These are phyloP conservation scores for Astyanax mexicanus DNA, from an alignment of 2,797 vertebrate genomes.

Conservation along the genomic window DNA sequence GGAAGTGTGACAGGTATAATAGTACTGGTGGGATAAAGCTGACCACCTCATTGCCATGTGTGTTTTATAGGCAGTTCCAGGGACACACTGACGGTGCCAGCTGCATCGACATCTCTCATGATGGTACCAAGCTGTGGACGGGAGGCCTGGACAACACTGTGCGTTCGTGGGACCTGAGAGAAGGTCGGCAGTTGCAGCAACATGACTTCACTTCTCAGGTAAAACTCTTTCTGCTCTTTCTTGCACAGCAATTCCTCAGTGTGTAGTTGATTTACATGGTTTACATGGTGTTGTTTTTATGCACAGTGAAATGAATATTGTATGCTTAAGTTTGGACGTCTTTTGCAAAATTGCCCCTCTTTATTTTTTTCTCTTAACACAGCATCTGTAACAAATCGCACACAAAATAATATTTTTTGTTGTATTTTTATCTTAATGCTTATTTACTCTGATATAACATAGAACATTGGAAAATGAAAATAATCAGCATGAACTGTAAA, in stretches of 20 bases:
- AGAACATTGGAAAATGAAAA: too few relatives aligned
- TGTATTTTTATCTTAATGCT: too few relatives aligned
- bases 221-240: not conserved
- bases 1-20: not conserved
- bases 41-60: not conserved
- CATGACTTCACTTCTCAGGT: conserved; percentile 99
- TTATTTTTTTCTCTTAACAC: too few relatives aligned
- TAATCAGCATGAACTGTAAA: too few relatives aligned
- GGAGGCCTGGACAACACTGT: conserved; percentile 97
- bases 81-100: conserved; percentile 97
- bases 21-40: not conserved
- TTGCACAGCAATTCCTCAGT: not conserved
- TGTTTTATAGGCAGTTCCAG: conserved; percentile 89
- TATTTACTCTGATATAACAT: too few relatives aligned
- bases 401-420: too few relatives aligned
- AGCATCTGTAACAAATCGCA: too few relatives aligned
- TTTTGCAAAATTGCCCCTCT: too few relatives aligned
- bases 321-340: too few relatives aligned
- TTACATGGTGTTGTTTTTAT: too few relatives aligned
- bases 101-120: conserved; percentile 98
- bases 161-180: conserved; percentile 95
- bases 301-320: too few relatives aligned
- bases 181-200: conserved; percentile 96
- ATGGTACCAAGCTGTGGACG: conserved; percentile 96
- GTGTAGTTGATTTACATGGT: too few relatives aligned